Evolutionary conservation across 2,888 invertebrate species (phyloP), one percentile per base, ranked within the genome.

Genomic region (Abscondita cerata): DNA sequence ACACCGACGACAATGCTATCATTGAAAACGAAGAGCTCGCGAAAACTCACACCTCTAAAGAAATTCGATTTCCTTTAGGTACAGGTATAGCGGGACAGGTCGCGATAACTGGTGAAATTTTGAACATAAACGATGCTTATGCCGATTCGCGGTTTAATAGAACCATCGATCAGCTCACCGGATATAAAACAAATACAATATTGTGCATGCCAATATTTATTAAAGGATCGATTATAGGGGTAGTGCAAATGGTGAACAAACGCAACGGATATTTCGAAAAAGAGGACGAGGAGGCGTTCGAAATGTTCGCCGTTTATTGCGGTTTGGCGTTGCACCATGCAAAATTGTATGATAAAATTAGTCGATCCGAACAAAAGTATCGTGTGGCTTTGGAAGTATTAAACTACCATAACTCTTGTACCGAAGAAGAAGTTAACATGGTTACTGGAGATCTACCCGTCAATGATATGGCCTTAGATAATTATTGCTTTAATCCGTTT

Each of bases 141-240:
- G 83, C 87, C 0, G 94, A 93, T 79, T 80, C 85, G 0, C 82
- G 92, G 62, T 93, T 93, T 77, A 92, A 93, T 77, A 84, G 89
- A 47, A 84, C 85, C 18, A 86, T 89, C 0, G 89, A 90, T 73
- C 87, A 87, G 73, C 79, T 85, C 1, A 89, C 89, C 1, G 89
- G 88, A 0, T 89, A 88, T 70, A 85, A 83, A 69, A 93, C 93
- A 0, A 84, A 86, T 66, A 88, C 88, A 19, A 92, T 94, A 40
- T 84, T 94, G 0, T 93, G 93, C 78, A 93, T 94, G 93, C 95
- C 94, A 0, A 90, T 95, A 40, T 92, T 89, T 78, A 92, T 91
- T 13, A 82, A 91, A 59, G 89, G 89, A 33, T 85, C 83, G 63
- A 87, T 93, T 6, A 93, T 94, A 62, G 67, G 74, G 8, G 93